Percentiles rank a stretch among this genome's conserved stretches.
Evolutionary conservation across 2,797 vertebrate genomes (phyloP).

Genomic region (Sebastes aleutianus): DNA sequence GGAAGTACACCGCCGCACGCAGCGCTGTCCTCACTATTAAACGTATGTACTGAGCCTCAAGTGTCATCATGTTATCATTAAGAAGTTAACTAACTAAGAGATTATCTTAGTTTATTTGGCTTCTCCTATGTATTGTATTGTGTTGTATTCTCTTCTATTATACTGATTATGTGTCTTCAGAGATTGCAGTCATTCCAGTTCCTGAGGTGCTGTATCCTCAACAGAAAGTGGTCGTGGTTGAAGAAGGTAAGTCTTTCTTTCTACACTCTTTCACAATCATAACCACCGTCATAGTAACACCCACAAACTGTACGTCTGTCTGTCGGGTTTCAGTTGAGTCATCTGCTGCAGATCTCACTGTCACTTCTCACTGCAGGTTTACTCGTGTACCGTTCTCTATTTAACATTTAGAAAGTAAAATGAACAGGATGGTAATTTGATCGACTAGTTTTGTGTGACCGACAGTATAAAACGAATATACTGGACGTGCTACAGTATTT

Average conservation of each 20-base stretch:
- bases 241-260: slow-evolving; percentile 55
- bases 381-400: neutral
- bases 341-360: neutral
- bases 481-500: neutral
- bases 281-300: neutral
- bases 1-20: slow-evolving; percentile 55
- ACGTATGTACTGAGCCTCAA: slow-evolving; percentile 9
- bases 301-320: neutral
- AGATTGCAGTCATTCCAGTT: accelerated
- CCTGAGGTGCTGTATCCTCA: slow-evolving; percentile 39
- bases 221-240: slow-evolving; percentile 36
- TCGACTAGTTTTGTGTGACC: neutral
- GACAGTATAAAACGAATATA: neutral
- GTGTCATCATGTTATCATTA: neutral
- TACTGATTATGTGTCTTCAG: neutral
- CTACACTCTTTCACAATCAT: no score
- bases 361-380: neutral
- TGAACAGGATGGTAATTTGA: neutral
- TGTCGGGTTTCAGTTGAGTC: neutral
- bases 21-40: slow-evolving; percentile 54
- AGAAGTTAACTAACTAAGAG: neutral
- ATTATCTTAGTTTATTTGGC: neutral
- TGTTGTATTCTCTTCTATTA: neutral
- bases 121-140: neutral
- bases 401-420: neutral